phyloP scores from a whole-genome alignment of 2,113 vertebrate genomes.

The Tamias sibiricus region DNA sequence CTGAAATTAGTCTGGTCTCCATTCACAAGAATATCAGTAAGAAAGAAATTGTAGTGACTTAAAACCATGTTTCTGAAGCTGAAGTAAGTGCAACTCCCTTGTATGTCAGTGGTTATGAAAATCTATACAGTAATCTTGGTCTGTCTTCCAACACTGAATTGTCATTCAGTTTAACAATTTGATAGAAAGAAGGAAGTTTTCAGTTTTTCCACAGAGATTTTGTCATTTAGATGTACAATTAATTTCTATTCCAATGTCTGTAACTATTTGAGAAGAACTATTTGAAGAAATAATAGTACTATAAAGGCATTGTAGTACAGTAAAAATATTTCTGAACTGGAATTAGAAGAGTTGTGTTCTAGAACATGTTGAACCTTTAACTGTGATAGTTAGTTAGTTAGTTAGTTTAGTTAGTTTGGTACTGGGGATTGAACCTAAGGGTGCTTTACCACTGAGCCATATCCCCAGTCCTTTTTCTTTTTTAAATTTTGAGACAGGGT shows the following conservation, averaged over 20 bases:
- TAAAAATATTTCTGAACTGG: not conserved
- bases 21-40: not conserved
- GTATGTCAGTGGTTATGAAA: not conserved
- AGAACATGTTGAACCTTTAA: not conserved
- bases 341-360: not conserved
- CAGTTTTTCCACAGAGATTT: not conserved
- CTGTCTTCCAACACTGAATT: not conserved
- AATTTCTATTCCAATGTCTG: not conserved
- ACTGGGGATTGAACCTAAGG: no score
- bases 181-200: not conserved
- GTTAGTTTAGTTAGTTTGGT: no score
- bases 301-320: not conserved
- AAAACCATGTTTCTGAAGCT: not conserved
- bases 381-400: not conserved
- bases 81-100: not conserved
- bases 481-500: not conserved
- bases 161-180: conserved; percentile 27
- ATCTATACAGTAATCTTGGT: not conserved
- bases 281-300: not conserved
- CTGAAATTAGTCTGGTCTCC: not conserved
- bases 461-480: not conserved
- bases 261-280: not conserved
- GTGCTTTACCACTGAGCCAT: no score
- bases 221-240: not conserved
- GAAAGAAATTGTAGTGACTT: no score